Base-by-base conservation (phyloP, 2,888 invertebrate species). In the Ennomos quercinarius region DNA sequence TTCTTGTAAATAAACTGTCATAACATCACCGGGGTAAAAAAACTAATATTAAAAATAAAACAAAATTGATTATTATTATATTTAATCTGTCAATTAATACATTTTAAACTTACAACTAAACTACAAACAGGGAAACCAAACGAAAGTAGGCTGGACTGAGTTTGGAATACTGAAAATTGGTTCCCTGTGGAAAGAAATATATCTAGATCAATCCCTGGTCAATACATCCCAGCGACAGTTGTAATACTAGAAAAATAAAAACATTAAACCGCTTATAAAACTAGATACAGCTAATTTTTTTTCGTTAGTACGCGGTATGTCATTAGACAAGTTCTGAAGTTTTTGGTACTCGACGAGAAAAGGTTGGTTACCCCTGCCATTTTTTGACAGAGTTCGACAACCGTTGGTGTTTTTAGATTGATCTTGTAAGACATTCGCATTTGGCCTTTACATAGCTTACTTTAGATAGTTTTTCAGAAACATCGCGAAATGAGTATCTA, bases 31-130 rank as follows among this genome's bases (percentile, higher is more conserved):
- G 5, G 27, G 17, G 17, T 17, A 17, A 2, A 17, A 17, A 17
- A 17, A 6, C 27, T 17, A 17, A 46, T 41, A 40, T 13, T 39
- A 56, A 46, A 50, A 66, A 66, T 61, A 64, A 68, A 66, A 70
- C 59, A 56, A 57, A 38, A 38, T 39, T 57, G 61, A 59, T 63
- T 67, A 70, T 63, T 57, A 61, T 53, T 60, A 61, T 58, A 52
- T 66, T 68, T 66, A 66, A 61, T 65, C 66, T 59, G 68, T 83
- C 79, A 79, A 78, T 78, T 73, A 79, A 80, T 80, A 83, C 76
- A 79, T 72, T 27, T 77, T 73, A 74, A 78, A 74, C 77, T 80
- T 82, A 80, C 63, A 74, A 74, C 71, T 73, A 81, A 75, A 73
- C 73, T 77, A 83, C 69, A 38, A 34, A 60, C 66, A 68, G 75